Evolutionary conservation across 2,797 vertebrate genomes (phyloP).

Genomic region (Somateria mollissima): DNA sequence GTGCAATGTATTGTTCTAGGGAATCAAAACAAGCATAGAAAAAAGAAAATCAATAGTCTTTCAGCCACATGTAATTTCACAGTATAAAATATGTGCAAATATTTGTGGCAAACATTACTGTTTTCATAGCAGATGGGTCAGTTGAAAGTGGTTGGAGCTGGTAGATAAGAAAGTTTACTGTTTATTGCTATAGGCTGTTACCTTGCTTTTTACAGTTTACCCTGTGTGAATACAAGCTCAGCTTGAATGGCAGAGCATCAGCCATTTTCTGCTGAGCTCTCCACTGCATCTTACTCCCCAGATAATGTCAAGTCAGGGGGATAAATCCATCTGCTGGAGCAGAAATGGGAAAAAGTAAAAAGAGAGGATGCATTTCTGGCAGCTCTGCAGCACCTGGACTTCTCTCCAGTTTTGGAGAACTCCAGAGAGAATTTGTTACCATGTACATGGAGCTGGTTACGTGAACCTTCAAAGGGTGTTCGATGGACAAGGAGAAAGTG

Average conservation of each 20-base stretch:
- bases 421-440: background rate
- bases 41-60: constrained; percentile 45
- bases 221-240: background rate
- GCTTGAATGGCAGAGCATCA: background rate
- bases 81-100: constrained; percentile 42
- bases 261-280: background rate
- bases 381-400: background rate
- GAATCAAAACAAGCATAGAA: constrained; percentile 30
- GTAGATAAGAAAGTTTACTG: background rate
- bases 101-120: constrained; percentile 2
- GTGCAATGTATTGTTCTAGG: background rate
- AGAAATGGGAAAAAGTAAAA: background rate
- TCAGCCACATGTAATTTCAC: background rate
- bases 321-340: background rate
- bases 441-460: background rate
- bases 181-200: background rate
- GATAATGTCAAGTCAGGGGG: background rate
- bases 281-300: background rate
- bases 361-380: background rate
- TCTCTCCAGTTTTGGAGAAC: background rate
- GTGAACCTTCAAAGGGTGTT: background rate
- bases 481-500: background rate
- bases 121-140: background rate
- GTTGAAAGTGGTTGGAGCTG: background rate
- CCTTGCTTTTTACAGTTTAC: background rate